A percentile compares a stretch with the other conserved stretches of the same genome.
phyloP scores from a whole-genome alignment of 2,113 vertebrate species.

The Microcebus murinus region DNA sequence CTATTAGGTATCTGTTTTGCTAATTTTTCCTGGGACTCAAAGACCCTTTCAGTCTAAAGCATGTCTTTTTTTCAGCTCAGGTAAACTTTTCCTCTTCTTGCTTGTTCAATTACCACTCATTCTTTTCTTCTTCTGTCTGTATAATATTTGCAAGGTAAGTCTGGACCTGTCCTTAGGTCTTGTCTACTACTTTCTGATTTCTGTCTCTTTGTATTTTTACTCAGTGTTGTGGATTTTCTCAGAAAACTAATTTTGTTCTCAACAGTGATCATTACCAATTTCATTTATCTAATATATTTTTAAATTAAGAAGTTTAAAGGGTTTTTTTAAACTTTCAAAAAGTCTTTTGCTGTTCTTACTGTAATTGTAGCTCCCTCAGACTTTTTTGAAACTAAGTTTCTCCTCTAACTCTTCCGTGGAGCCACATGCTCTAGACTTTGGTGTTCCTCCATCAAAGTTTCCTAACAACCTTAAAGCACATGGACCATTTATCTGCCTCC shows the following conservation, averaged over 20 bases:
- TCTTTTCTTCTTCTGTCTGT: background rate
- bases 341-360: background rate
- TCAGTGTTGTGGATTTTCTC: background rate
- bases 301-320: background rate
- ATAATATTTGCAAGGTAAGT: background rate
- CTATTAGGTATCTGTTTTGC: background rate
- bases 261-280: background rate
- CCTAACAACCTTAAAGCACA: background rate
- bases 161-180: background rate
- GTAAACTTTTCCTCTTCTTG: background rate
- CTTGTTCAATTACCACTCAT: background rate
- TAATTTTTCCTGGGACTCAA: background rate
- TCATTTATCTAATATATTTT: background rate
- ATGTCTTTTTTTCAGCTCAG: background rate
- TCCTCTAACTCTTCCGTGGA: background rate
- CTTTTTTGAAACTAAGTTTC: background rate
- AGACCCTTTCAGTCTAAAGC: background rate
- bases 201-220: background rate
- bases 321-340: background rate
- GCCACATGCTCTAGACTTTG: background rate
- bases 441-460: background rate
- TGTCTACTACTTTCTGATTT: background rate
- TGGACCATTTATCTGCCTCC: background rate
- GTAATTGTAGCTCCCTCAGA: background rate
- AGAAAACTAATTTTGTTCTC: conserved; percentile 24